Evolutionary conservation across 2,797 vertebrate genomes (phyloP), one percentile per base, ranked within the genome.

Genomic region (Perodicticus potto): DNA sequence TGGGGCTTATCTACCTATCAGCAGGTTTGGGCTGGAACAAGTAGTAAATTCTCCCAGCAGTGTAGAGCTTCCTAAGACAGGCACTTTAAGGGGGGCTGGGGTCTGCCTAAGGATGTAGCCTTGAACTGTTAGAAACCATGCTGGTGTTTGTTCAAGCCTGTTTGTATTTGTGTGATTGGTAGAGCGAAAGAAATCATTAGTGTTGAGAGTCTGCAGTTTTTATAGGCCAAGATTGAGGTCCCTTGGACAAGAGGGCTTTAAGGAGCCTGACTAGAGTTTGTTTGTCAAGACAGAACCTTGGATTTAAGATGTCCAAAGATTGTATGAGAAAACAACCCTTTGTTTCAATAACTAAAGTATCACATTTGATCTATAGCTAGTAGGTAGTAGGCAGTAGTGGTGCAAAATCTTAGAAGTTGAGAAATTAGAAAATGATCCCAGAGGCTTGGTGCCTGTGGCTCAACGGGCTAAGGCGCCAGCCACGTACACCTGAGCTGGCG

Each of bases 281-380:
- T 95, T 57, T 57, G 14, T 89, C 80, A 89, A 65, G 40, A 92
- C 53, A 91, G 70, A 87, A 77, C 37, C 27, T 49, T 69, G 55
- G 19, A 78, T 89, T 85, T 80, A 93, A 67, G 57, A 89, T 65
- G 55, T 69, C 72, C 43, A 45, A 25, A 37, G 45, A 81, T 4
- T 86, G 32, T 70, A 22, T 67, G 27, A 67, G 37, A 86, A 93
- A 25, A 49, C 12, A 74, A 49, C 25, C 27, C 32, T 86, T 69
- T 61, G 61, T 85, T 85, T 81, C 80, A 34, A 11, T 57, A 74
- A 43, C 45, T 49, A 37, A 78, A 65, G 45, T 55, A 49, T 17
- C 78, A 88, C 23, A 37, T 78, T 57, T 73, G 67, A 90, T 72
- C 45, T 67, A 70, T 5, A 14, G 63, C 29, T 65, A 65, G 14